Evolutionary conservation across 1,140 invertebrate species (phyloP), one percentile per base, ranked within the genome.

Genomic region (Drosophila insularis): DNA sequence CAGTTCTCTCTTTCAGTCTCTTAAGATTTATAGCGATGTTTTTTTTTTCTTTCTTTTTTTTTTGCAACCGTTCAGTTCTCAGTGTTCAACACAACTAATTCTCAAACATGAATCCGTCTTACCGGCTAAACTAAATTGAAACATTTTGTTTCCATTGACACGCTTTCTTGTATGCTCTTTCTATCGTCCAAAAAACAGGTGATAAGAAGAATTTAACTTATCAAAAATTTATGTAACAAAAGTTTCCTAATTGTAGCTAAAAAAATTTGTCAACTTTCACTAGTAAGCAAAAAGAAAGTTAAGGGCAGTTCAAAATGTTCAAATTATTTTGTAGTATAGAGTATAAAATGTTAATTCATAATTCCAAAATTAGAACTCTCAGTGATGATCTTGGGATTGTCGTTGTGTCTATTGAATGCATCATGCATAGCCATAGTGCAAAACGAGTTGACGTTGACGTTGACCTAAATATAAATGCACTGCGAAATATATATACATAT

Each of bases 21-120:
- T 50, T 5, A 37, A 5, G 23, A 19, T 46, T 4, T 50, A 32
- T 50, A 4, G 23, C 23, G 23, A 4, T 23, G 4, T 23, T 23
- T 23, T 23, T 23, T 23, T 23, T 1, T 23, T 23, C 4, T 23
- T 1, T 2, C 4, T 23, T 27, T 27, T 1, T 27, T 27, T 27
- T 27, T 21, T 39, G 3, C 39, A 71, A 73, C 80, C 66, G 73
- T 68, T 80, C 77, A 32, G 68, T 40, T 69, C 50, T 68, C 54
- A 32, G 19, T 21, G 62, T 74, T 43, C 43, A 19, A 67, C 66
- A n/a, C 70, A 66, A 74, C 71, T 74, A 74, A 67, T 56, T 61
- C 46, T 14, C 35, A 11, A 37, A 37, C 43, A 50, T 21, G 31
- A 35, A 58, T 17, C 14, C 7, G 31, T 58, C 55, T 58, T 19